Base-by-base conservation (phyloP, 2,113 vertebrate species). In the Rissa tridactyla region DNA sequence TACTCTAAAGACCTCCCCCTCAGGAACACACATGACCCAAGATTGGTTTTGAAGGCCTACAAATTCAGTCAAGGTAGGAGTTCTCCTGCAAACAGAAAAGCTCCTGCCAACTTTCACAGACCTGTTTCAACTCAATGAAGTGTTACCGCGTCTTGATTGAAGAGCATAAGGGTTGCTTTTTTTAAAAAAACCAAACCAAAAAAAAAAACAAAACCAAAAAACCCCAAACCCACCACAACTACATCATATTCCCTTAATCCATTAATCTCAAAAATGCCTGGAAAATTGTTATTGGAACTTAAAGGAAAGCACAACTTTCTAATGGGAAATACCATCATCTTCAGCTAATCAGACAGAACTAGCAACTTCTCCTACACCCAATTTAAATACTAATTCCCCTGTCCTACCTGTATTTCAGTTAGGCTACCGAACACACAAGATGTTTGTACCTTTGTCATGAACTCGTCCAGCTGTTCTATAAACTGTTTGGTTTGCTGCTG, bases 401-500 rank as follows among this genome's bases (percentile, higher is more conserved):
- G 23, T 30, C 26, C 29, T 51, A 26, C 17, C 34, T 46, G 13
- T 42, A 82, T 57, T 70, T 78, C 57, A 61, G 49, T 72, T 60
- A 80, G 13, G 26, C 38, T 66, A 76, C 66, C 0, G 10, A 77
- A 47, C n/a, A 73, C 1, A 42, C 15, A 73, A 20, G n/a, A 18
- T 7, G 18, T 52, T 32, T 79, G 87, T 98, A 99, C 99, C 99
- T 99, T 99, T 90, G 98, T 98, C 97, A 99, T 98, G 97, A 99
- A 99, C 88, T 99, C 99, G 95, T 99, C 99, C 98, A 99, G 98
- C 80, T 98, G 99, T 47, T 99, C 99, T 83, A 99, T 98, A 71
- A 99, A 99, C 95, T 99, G 98, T 81, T 97, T 98, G 86, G 99
- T 99, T 97, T 99, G 99, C 98, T 99, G 99, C 98, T 99, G 99